A percentile compares a stretch with the other conserved stretches of the same genome.
Evolutionary conservation across 2,888 invertebrate species (phyloP).

Genomic region (Trilocha varians): DNA sequence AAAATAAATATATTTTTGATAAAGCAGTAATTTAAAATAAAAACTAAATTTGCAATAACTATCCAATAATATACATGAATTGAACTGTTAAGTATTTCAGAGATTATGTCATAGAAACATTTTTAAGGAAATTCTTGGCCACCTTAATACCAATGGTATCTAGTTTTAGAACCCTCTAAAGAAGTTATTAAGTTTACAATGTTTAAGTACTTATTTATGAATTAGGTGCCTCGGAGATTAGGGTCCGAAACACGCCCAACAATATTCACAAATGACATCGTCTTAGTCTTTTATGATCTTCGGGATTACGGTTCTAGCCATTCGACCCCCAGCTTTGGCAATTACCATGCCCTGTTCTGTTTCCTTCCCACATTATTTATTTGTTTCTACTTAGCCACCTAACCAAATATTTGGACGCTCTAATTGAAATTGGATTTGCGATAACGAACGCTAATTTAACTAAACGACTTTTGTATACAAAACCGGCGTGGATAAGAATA

Average conservation of each 20-base stretch:
- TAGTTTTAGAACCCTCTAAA: too few relatives aligned
- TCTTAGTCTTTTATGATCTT: slow-evolving; percentile 27
- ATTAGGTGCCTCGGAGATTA: background rate
- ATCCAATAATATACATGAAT: too few relatives aligned
- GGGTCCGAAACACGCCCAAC: slow-evolving; percentile 1
- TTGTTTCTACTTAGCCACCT: background rate
- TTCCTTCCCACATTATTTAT: background rate
- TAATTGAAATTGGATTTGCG: background rate
- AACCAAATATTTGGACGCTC: background rate
- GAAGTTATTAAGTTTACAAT: background rate
- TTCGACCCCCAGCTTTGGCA: slow-evolving; percentile 23
- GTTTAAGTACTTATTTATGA: background rate
- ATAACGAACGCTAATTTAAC: background rate
- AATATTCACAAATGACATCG: slow-evolving; percentile 20
- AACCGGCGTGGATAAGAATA: background rate
- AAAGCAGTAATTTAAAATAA: too few relatives aligned
- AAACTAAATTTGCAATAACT: too few relatives aligned
- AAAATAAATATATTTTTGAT: too few relatives aligned
- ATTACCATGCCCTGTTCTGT: slow-evolving; percentile 26
- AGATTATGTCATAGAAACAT: too few relatives aligned
- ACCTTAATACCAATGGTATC: too few relatives aligned
- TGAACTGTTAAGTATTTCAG: too few relatives aligned
- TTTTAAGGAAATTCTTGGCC: too few relatives aligned
- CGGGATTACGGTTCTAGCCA: slow-evolving; percentile 23
- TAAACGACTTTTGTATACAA: background rate